Evolutionary conservation across 2,797 vertebrate genomes (phyloP), one percentile per base, ranked within the genome.

Genomic region (Notolepis coatsorum): DNA sequence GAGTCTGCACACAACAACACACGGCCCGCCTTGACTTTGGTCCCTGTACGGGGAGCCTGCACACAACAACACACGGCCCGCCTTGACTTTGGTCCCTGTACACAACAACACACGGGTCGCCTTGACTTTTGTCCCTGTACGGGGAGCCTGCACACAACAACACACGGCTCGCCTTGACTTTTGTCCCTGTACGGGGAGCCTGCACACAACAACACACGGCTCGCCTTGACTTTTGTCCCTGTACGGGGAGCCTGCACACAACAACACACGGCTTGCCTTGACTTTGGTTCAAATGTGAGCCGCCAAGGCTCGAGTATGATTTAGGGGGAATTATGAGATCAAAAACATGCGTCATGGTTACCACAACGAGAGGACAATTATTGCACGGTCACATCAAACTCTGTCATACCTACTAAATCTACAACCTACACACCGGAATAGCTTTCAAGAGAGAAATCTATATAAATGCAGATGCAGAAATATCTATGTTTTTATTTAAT

Each of bases 201-300:
- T 98, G 91, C 47, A 51, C n/a, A n/a, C n/a, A n/a, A n/a, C n/a
- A n/a, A n/a, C n/a, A n/a, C n/a, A n/a, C n/a, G n/a, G n/a, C n/a
- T n/a, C n/a, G n/a, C n/a, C n/a, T n/a, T n/a, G n/a, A n/a, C n/a
- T 95, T 93, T 97, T 99, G 93, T 99, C 98, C 75, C 97, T 90
- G 90, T 98, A 99, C 0, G 98, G 98, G 2, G 98, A 99, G 58
- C 97, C 98, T 98, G 91, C 47, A 51, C n/a, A n/a, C n/a, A 85
- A 69, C 65, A 73, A 81, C 74, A 85, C 38, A 75, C 76, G 72
- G 81, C 52, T 35, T 35, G 70, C 79, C 85, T 89, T 77, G n/a
- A 87, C 30, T 84, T 73, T 69, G 76, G 62, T 64, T 71, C 64
- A 69, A 75, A 66, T 13, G 27, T 70, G 84, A 86, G 85, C 79